Evolutionary conservation across 1,140 invertebrate genomes (phyloP).

Genomic region (Hyles euphorbiae): DNA sequence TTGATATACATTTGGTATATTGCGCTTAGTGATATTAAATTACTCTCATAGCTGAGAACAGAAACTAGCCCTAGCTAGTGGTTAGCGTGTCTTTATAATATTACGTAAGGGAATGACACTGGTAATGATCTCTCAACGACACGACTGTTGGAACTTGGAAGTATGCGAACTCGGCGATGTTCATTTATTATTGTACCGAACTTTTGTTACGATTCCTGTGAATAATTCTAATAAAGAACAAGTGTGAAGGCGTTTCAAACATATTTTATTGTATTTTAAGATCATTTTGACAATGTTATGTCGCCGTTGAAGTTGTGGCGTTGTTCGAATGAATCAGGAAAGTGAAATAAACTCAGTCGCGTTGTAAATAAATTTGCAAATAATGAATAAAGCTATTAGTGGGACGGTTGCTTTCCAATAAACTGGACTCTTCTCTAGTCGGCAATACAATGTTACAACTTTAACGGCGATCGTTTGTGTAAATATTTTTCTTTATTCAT

Average conservation of each 20-base stretch:
- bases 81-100: constrained; percentile 53
- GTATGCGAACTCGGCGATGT: not conserved
- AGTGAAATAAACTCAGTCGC: not conserved
- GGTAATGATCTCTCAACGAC: constrained; percentile 18
- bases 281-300: not conserved
- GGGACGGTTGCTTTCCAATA: too few species aligned
- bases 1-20: constrained; percentile 46
- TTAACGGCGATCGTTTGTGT: constrained; percentile 32
- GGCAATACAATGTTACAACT: not conserved
- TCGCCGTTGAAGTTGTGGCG: constrained; percentile 2
- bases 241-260: too few species aligned
- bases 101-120: constrained; percentile 38
- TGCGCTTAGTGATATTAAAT: constrained; percentile 67
- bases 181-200: not conserved
- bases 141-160: not conserved
- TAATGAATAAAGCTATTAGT: too few species aligned
- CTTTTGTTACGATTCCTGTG: too few species aligned
- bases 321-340: not conserved
- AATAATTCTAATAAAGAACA: constrained; percentile 6
- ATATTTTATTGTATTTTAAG: too few species aligned
- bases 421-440: too few species aligned
- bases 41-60: constrained; percentile 69
- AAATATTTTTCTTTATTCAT: constrained; percentile 55
- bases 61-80: constrained; percentile 65
- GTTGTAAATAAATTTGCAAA: not conserved